Evolutionary conservation across 2,113 vertebrate species (phyloP).

Genomic region (Sinocyclocheilus rhinocerous): DNA sequence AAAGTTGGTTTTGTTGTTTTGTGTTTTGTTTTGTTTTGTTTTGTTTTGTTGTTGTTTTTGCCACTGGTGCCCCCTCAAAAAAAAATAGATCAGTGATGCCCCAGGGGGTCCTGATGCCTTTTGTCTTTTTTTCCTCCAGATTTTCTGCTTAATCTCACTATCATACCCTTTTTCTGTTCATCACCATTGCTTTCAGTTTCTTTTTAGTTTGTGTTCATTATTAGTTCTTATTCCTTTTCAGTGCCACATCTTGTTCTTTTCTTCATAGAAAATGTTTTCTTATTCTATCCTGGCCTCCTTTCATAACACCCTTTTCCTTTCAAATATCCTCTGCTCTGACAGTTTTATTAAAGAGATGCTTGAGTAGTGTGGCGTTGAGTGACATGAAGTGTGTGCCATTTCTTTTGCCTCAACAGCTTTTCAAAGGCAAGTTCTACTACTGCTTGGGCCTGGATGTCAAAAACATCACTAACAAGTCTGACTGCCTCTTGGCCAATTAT

Average conservation of each 20-base stretch:
- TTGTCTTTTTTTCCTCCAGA: slow-evolving; percentile 24
- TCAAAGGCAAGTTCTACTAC: slow-evolving; percentile 98
- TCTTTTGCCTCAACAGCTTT: slow-evolving; percentile 79
- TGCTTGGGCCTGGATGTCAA: slow-evolving; percentile 91
- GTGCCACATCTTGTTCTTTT: not conserved
- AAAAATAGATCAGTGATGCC: not conserved
- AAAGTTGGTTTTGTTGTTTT: too few species aligned
- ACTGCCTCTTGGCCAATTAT: slow-evolving; percentile 92
- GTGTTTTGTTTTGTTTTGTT: too few species aligned
- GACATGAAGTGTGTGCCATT: slow-evolving; percentile 41
- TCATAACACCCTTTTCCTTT: slow-evolving; percentile 37
- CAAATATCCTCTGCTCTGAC: slow-evolving; percentile 12
- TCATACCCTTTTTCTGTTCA: not conserved
- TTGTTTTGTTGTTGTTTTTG: too few species aligned
- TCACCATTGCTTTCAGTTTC: not conserved
- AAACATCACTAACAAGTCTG: slow-evolving; percentile 96
- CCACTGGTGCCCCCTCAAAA: not conserved
- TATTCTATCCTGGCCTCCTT: slow-evolving; percentile 21
- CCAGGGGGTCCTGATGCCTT: slow-evolving; percentile 12
- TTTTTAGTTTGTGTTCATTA: not conserved
- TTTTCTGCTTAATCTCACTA: not conserved
- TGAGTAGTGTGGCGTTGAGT: slow-evolving; percentile 14
- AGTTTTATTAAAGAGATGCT: not conserved
- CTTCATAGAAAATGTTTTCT: slow-evolving; percentile 10
- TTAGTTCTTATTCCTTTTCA: not conserved